phyloP scores from a whole-genome alignment of 2,797 vertebrate genomes.

The Pipistrellus pygmaeus region DNA sequence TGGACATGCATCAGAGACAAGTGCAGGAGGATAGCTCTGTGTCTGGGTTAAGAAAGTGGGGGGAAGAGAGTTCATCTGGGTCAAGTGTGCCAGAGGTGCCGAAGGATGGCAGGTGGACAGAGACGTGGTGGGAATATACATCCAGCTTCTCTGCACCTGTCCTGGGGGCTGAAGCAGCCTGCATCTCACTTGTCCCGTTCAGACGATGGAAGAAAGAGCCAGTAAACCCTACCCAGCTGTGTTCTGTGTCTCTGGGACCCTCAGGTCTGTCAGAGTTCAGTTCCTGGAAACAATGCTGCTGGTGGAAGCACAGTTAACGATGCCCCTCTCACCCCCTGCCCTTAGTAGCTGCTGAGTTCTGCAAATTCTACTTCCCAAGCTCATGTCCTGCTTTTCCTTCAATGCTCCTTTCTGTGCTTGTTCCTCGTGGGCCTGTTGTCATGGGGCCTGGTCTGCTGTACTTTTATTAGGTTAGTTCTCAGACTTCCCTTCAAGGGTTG shows the following conservation, averaged over 20 bases:
- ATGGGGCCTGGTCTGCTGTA: too few species aligned
- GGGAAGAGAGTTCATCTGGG: neutral
- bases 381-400: neutral
- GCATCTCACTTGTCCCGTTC: neutral
- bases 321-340: neutral
- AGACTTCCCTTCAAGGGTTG: neutral
- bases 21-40: neutral
- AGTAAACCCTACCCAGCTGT: neutral
- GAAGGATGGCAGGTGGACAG: neutral
- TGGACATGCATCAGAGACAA: neutral
- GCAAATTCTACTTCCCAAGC: neutral
- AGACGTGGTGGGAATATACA: fast-evolving
- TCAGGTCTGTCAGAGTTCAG: neutral
- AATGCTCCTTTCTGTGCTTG: neutral
- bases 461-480: neutral
- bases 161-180: neutral
- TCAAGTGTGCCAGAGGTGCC: neutral
- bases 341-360: neutral
- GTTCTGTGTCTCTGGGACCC: neutral
- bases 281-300: neutral
- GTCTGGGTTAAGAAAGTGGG: neutral
- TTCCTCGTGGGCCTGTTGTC: neutral
- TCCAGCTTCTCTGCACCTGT: neutral
- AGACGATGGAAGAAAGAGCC: neutral
- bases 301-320: neutral